Evolutionary conservation across 2,113 vertebrate genomes (phyloP).

Genomic region (Cyprinodon variegatus): DNA sequence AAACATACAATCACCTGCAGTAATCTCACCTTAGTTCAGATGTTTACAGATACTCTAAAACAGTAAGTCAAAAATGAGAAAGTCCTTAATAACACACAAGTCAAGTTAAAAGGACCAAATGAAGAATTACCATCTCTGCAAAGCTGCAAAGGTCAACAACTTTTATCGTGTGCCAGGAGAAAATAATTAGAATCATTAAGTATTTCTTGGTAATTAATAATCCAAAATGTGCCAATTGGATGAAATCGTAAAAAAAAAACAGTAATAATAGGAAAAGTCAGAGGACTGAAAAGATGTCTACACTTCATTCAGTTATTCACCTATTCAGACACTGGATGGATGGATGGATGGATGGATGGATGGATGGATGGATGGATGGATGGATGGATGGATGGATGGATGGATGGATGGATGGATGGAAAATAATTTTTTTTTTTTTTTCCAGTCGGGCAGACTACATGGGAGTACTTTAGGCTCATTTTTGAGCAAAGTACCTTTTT

Average conservation of each 20-base stretch:
- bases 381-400: too few species aligned
- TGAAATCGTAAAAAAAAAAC: background rate
- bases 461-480: background rate
- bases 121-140: conserved; percentile 39
- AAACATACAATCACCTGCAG: conserved; percentile 1
- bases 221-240: conserved; percentile 28
- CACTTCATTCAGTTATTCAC: too few species aligned
- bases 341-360: background rate
- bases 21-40: conserved; percentile 46
- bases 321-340: too few species aligned
- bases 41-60: conserved; percentile 42
- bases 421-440: too few species aligned
- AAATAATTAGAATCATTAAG: conserved; percentile 54
- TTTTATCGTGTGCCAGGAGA: conserved; percentile 33
- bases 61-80: conserved; percentile 42
- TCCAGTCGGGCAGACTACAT: too few species aligned
- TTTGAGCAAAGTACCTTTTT: too few species aligned
- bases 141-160: conserved; percentile 54
- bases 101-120: conserved; percentile 13
- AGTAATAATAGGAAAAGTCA: background rate
- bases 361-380: too few species aligned
- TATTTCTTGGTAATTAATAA: conserved; percentile 50
- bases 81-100: conserved; percentile 39
- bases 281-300: too few species aligned
- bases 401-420: too few species aligned